Evolutionary conservation across 2,113 vertebrate genomes (phyloP), one percentile per base, ranked within the genome.

Genomic region (Pica pica): DNA sequence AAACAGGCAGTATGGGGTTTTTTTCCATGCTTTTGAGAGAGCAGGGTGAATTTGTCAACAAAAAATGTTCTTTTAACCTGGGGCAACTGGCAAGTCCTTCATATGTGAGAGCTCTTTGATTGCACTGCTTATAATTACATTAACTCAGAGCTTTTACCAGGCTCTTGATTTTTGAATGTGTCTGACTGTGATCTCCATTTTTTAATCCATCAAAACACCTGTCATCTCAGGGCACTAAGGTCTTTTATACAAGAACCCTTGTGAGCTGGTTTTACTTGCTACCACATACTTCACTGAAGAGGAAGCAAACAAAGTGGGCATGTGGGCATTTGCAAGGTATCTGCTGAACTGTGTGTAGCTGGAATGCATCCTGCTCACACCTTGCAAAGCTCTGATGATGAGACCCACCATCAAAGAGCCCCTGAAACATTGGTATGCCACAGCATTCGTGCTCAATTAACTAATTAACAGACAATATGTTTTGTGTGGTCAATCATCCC

Each of bases 291-390:
- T 56, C 11, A n/a, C 11, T 19, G 50, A n/a, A 83, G 69, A 65
- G 57, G 13, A 75, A 52, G 37, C 13, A 81, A 70, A 26, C 10
- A 1, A 23, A 47, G 11, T 3, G 13, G 1, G 7, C 0, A 0
- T 10, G 37, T 37, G 21, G 37, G 41, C 57, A 46, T 60, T 23
- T 68, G 56, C 9, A 30, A 35, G 8, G 20, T 49, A 28, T 5
- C 18, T 56, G 27, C 53, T 70, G 47, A 83, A 23, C 26, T 63
- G 33, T 6, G 0, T 23, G 56, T 39, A 61, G 46, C 56, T 31
- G 11, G 17, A 11, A 5, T 2, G 1, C 1, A 4, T 68, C 79
- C 76, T 80, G 67, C 86, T 69, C 2, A 2, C n/a, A 13, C 18
- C 67, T 53, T 57, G 47, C 50, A 69, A 53, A 61, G 76, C 31